phyloP scores from a whole-genome alignment of 2,797 vertebrate species.

The Sarcophilus harrisii region DNA sequence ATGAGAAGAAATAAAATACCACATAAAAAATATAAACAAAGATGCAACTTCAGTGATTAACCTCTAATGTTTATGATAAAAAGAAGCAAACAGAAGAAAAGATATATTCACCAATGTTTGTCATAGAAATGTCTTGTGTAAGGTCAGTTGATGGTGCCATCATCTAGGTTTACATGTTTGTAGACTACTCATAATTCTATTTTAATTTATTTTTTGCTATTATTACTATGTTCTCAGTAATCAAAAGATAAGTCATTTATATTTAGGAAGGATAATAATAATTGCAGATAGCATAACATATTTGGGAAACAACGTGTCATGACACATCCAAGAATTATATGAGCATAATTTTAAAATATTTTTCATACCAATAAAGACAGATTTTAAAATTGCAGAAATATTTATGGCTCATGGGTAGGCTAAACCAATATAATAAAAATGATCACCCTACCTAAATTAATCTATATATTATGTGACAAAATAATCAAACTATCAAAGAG shows the following conservation, averaged over 20 bases:
- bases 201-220: background rate
- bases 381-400: background rate
- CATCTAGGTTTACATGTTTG: background rate
- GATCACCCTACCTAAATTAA: background rate
- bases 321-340: background rate
- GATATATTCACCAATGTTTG: background rate
- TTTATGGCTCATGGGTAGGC: background rate
- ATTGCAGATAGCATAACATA: background rate
- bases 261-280: background rate
- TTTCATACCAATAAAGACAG: background rate
- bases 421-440: background rate
- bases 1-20: background rate
- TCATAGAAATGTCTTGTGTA: background rate
- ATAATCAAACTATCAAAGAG: background rate
- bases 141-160: background rate
- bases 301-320: background rate
- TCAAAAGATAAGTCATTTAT: background rate
- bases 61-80: background rate
- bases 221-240: background rate
- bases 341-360: background rate
- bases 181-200: background rate
- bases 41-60: background rate
- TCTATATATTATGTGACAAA: background rate
- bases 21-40: no score
- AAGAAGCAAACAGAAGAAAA: background rate